Evolutionary conservation across 2,113 vertebrate species (phyloP), one percentile per base, ranked within the genome.

Genomic region (Cyanoderma ruficeps): DNA sequence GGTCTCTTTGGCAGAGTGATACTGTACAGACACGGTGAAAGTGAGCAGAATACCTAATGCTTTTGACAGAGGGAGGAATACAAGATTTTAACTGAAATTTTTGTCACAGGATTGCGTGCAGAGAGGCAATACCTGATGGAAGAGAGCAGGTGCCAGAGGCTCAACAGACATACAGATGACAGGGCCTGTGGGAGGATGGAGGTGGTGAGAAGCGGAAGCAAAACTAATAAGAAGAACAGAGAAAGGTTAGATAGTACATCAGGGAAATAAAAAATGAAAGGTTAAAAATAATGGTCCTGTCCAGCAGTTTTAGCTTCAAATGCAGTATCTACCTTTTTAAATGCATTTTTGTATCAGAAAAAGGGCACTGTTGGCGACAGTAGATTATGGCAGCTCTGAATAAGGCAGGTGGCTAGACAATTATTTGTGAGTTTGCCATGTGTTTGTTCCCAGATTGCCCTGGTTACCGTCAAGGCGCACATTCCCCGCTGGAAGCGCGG

Each of bases 111-210:
- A 44, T 4, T n/a, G 53, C 1, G 0, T 6, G 41, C 61, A 35
- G 16, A 44, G 57, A 33, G 25, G 25, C n/a, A 57, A 17, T 7
- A 13, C 28, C 41, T 0, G 0, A 30, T n/a, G 22, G 60, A 35
- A 60, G 30, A 31, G 37, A 53, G 8, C 18, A 46, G 42, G 39
- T 6, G 39, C 47, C 52, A 35, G 61, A 50, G 55, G 44, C 35
- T 74, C 60, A 24, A 2, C 0, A 77, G 31, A 77, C 28, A 37
- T 35, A 14, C 0, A 1, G 42, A 56, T 0, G 0, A 17, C 71
- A 49, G 10, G 35, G 15, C 10, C 42, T 70, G 42, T 23, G 71
- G 31, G 31, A 70, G 18, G 47, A 15, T 13, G 56, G 35, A 42
- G 49, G 49, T 44, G 49, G 23, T 56, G 80, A 37, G 64, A 84